Evolutionary conservation across 2,113 vertebrate genomes (phyloP), one percentile per base, ranked within the genome.

Genomic region (Eudyptes chrysolophus): DNA sequence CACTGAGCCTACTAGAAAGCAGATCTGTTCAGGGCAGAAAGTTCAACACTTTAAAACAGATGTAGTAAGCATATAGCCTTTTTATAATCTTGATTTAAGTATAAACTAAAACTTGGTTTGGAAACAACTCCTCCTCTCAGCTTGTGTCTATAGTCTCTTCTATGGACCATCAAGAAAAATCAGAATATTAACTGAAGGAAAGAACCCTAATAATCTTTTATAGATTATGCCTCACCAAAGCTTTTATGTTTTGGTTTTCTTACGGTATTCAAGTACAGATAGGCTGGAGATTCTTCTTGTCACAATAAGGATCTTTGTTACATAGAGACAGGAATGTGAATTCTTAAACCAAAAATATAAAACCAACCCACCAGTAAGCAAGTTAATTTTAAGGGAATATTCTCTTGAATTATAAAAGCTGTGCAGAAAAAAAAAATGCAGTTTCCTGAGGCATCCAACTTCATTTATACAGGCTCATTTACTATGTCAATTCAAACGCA

Each of bases 381-480:
- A 92, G 74, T 76, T 90, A 65, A 44, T 84, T 70, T 93, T 93
- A 46, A 74, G 46, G 26, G 46, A 94, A 72, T 86, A 69, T 6
- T 7, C 30, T 86, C 70, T 30, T 85, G 49, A 54, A 82, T 90
- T 76, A n/a, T 49, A 90, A 86, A 93, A 85, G 9, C n/a, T 80
- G 10, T 61, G 21, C 32, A 78, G 11, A 8, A 25, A 30, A n/a
- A 42, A 49, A 16, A 30, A 34, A 12, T 2, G 2, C 14, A 48
- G 25, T n/a, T 90, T 94, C 36, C 70, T 30, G 52, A 80, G 57
- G n/a, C 13, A 7, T 77, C 34, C 38, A 40, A 5, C 38, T 64
- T 79, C 30, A 26, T 85, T 93, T 94, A 92, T 84, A 86, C 32
- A 88, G 68, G 64, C 64, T 92, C 38, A 51, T 92, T 96, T 92